Conservation (phyloP, 2,113 vertebrate species). For the Ondatra zibethicus region DNA sequence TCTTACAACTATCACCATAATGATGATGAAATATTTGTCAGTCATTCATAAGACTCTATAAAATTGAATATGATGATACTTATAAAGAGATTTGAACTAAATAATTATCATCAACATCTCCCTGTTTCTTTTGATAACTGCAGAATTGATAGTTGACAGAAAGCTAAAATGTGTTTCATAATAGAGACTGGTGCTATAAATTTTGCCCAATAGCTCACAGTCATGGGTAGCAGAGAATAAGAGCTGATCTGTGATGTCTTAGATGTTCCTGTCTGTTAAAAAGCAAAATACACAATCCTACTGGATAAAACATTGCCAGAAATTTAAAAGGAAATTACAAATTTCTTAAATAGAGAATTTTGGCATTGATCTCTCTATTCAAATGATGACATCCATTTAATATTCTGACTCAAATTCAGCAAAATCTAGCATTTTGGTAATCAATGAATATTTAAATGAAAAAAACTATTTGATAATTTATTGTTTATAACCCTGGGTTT, state of each 20-base stretch:
- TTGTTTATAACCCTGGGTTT: neutral
- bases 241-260: neutral
- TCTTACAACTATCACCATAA: neutral
- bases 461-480: neutral
- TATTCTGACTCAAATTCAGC: neutral
- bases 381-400: neutral
- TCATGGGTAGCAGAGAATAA: neutral
- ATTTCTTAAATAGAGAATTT: neutral
- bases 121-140: neutral
- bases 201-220: neutral
- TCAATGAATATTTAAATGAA: neutral
- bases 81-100: neutral
- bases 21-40: slow-evolving; percentile 21
- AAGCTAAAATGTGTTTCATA: neutral
- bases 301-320: neutral
- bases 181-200: neutral
- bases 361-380: neutral
- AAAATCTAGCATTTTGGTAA: neutral
- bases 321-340: neutral
- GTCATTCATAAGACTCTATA: neutral
- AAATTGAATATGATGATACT: neutral
- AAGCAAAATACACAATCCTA: neutral
- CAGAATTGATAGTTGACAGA: neutral
- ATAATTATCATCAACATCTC: neutral
- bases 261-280: neutral